A percentile compares a stretch with the other conserved stretches of the same genome.
Conservation (phyloP, 2,888 invertebrate species). For the Eucera pruinosa region DNA sequence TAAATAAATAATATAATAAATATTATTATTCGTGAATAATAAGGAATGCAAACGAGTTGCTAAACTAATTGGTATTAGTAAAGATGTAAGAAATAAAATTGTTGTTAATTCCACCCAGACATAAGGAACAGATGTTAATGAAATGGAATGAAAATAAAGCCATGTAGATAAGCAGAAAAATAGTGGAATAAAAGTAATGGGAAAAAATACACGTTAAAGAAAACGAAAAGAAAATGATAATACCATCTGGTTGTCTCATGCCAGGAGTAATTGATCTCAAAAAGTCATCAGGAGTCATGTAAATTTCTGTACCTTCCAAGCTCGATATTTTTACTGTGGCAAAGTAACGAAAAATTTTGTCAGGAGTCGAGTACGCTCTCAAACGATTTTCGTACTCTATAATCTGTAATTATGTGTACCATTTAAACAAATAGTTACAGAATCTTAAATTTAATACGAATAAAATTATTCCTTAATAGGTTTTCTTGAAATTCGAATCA, state of each 20-base stretch:
- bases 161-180: conserved; percentile 1
- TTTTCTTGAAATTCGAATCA: too few relatives aligned
- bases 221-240: conserved; percentile 68
- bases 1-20: too few relatives aligned
- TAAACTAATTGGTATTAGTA: background rate
- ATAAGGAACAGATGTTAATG: background rate
- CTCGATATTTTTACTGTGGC: conserved; percentile 94
- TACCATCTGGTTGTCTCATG: conserved; percentile 98
- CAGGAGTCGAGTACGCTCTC: conserved; percentile 97
- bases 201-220: background rate
- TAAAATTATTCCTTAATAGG: too few relatives aligned
- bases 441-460: too few relatives aligned
- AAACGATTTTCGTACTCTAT: conserved; percentile 99
- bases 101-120: background rate
- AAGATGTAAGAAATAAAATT: background rate
- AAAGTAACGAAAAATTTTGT: conserved; percentile 99
- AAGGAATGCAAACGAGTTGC: too few relatives aligned
- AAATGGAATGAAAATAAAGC: background rate
- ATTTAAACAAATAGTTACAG: background rate
- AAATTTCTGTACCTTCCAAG: conserved; percentile 90
- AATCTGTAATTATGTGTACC: conserved; percentile 88
- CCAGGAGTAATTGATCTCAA: conserved; percentile 98
- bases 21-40: too few relatives aligned
- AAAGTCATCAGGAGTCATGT: conserved; percentile 99
- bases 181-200: background rate